Base-by-base conservation (phyloP, 2,113 vertebrate species). In the Hemiprocne comata region DNA sequence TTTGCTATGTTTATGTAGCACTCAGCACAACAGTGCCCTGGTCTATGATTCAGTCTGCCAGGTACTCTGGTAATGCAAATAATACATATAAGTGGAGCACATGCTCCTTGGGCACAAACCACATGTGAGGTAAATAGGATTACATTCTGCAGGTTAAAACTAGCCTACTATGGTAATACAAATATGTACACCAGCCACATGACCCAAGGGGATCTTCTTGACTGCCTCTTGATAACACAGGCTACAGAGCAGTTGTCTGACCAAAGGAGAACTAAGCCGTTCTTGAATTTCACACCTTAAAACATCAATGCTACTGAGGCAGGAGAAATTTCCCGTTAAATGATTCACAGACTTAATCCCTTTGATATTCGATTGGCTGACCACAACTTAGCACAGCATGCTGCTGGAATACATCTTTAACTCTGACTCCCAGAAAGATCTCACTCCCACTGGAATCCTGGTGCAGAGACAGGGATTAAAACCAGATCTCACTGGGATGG, bases 221-320 rank as follows among this genome's bases (percentile, higher is more conserved):
- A 95, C 94, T 96, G 94, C 86, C 77, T 94, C 93, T 94, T 95
- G 96, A 97, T 97, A 96, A 94, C 44, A 0, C 62, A 69, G 74
- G 93, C 89, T 92, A 75, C 91, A 89, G 94, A 94, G 93, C 24
- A 0, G 62, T 87, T 95, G 94, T 91, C 93, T 97, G 91, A 95
- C 93, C 81, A 92, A 96, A 96, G 94, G 89, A 97, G 89, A 97
- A 78, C 91, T 97, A 96, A 97, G 95, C 96, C 9, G 17, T 83
- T 97, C 96, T 95, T 96, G 94, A 95, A 97, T 97, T 97, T 97
- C 95, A 96, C 96, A 97, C 96, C 96, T 97, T 95, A 92, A 96
- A 96, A 97, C 95, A 96, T 96, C 96, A 95, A 91, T 95, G 95
- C 62, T 91, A 95, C 93, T 94, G 93, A 96, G 87, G 95, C 96